Evolutionary conservation across 2,797 vertebrate genomes (phyloP), one percentile per base, ranked within the genome.

Genomic region (Staurois parvus): DNA sequence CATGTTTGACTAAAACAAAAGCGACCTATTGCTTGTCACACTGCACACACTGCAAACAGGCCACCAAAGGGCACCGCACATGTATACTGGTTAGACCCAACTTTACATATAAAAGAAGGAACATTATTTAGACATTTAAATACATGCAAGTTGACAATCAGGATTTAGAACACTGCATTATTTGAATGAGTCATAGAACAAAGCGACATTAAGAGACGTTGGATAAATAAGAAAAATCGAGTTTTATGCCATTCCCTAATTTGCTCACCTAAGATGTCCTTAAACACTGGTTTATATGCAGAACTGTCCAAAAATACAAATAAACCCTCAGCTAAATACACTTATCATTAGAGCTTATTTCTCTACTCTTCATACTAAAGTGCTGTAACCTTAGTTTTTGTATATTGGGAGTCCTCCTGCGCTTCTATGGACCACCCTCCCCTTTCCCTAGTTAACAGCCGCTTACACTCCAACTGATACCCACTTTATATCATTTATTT

Each of bases 21-120:
- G 19, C 26, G 28, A 68, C 66, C 56, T 62, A 6, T n/a, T 34
- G 30, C 29, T 30, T 68, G 29, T n/a, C 34, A 66, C 30, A 17
- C 32, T 42, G 40, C 40, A 30, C 76, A 34, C 30, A 21, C 29
- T 72, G 69, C 69, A 21, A 26, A 34, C 34, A 32, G 64, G 64
- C 64, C 64, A 66, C 64, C 64, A 13, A 66, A 66, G 64, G 64
- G 64, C 64, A 66, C 64, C 64, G 28, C 26, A 66, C 64, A 28
- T 29, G n/a, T 66, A 26, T 66, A 29, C 64, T 66, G 10, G 13
- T 29, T 66, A 6, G 28, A 13, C 64, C 37, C 2, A 29, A 66
- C 64, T 66, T 66, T 66, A 15, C 64, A 66, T 66, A 66, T 66
- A 29, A 66, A 66, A 66, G 64, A 66, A 26, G 10, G 64, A 29